Percentiles rank a stretch among this genome's conserved stretches.
Evolutionary conservation across 2,797 vertebrate species (phyloP).

Genomic region (Sebastes minor): DNA sequence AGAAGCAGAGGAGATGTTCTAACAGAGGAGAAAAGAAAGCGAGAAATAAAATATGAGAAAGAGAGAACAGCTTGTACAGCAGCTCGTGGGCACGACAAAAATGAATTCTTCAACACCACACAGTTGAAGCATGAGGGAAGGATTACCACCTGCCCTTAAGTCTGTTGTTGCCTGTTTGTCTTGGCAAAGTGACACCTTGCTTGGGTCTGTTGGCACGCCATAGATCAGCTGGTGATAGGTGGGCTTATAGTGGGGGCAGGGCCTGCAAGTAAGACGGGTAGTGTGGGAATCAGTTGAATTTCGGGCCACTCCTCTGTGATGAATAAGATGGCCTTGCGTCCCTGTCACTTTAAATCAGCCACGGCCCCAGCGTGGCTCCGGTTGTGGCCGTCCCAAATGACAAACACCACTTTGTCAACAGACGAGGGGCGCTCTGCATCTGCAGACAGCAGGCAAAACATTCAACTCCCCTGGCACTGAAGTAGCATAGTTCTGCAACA

Average conservation of each 20-base stretch:
- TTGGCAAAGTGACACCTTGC: constrained; percentile 43
- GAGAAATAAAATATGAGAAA: constrained; percentile 25
- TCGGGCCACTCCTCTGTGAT: constrained; percentile 63
- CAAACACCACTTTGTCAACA: constrained; percentile 41
- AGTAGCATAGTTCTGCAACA: constrained; percentile 29
- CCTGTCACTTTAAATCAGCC: constrained; percentile 71
- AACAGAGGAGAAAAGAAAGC: not conserved
- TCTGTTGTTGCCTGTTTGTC: constrained; percentile 44
- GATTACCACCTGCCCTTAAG: constrained; percentile 40
- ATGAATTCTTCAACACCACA: constrained; percentile 12
- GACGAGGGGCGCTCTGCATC: constrained; percentile 16
- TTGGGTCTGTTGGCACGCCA: constrained; percentile 37
- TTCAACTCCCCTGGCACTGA: constrained; percentile 17
- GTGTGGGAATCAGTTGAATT: constrained; percentile 55
- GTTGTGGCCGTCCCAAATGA: constrained; percentile 50
- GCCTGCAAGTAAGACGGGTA: constrained; percentile 34
- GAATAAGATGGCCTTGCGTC: constrained; percentile 70
- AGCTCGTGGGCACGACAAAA: constrained; percentile 37
- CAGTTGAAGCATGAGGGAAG: constrained; percentile 13
- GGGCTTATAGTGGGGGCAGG: constrained; percentile 19
- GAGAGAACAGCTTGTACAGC: constrained; percentile 23
- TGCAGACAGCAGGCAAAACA: constrained; percentile 29
- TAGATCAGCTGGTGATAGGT: constrained; percentile 58
- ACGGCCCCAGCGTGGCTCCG: constrained; percentile 21
- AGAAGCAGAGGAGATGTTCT: not conserved